A percentile compares a stretch with the other conserved stretches of the same genome.
Evolutionary conservation across 2,113 vertebrate species (phyloP).

Genomic region (Jaculus jaculus): DNA sequence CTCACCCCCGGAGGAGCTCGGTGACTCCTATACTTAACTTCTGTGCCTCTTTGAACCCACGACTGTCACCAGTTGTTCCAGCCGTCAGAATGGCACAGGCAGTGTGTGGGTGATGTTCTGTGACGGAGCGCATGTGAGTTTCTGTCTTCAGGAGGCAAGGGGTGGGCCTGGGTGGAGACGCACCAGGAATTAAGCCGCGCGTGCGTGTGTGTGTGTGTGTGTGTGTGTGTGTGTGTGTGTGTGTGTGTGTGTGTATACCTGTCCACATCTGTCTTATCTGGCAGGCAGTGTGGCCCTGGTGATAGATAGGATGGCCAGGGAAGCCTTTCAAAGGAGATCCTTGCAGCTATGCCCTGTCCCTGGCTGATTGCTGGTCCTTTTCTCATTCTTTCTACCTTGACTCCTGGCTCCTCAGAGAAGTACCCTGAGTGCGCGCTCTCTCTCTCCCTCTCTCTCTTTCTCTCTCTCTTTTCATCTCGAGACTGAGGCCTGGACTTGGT

Average conservation of each 20-base stretch:
- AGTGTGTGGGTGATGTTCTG: constrained; percentile 64
- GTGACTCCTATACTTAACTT: constrained; percentile 17
- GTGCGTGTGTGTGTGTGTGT: neutral
- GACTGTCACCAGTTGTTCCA: constrained; percentile 61
- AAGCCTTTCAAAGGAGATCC: constrained; percentile 53
- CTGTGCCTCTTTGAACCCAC: constrained; percentile 55
- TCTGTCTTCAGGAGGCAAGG: neutral
- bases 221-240: neutral
- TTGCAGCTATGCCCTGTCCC: constrained; percentile 46
- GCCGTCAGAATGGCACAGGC: constrained; percentile 39
- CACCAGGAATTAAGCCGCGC: neutral
- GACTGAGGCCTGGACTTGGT: neutral
- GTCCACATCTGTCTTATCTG: accelerated
- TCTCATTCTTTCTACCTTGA: constrained; percentile 41
- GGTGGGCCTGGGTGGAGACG: neutral
- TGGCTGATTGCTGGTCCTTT: constrained; percentile 28
- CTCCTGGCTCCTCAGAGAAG: constrained; percentile 10
- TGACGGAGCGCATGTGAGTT: constrained; percentile 54
- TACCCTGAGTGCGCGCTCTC: neutral
- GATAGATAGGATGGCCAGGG: neutral
- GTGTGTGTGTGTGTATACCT: accelerated
- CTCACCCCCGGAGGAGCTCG: neutral
- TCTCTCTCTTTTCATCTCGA: neutral
- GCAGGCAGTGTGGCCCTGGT: neutral
- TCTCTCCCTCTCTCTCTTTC: neutral